A percentile compares a stretch with the other conserved stretches of the same genome.
Evolutionary conservation across 2,888 invertebrate species (phyloP).

Genomic region (Fabriciana adippe): DNA sequence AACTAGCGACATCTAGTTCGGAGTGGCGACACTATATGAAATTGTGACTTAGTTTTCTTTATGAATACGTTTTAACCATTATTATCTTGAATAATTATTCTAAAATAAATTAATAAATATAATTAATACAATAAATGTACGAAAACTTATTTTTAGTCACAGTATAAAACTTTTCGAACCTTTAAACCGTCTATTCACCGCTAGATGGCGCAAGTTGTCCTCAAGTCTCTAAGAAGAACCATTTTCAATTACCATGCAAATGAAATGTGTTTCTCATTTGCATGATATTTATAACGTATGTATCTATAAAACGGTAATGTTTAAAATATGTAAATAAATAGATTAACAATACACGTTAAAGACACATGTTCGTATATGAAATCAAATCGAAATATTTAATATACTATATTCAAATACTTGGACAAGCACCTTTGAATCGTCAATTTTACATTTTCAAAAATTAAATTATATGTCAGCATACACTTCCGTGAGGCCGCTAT

Average conservation of each 20-base stretch:
- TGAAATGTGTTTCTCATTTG: not conserved
- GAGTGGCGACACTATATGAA: constrained; percentile 29
- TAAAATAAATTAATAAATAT: not conserved
- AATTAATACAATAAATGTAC: not conserved
- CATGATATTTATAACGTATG: not conserved
- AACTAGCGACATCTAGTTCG: constrained; percentile 44
- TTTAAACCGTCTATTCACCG: constrained; percentile 43
- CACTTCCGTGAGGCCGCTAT: too few relatives aligned
- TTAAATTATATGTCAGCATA: too few relatives aligned
- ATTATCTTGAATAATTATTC: too few relatives aligned
- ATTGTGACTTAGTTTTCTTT: not conserved
- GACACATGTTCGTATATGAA: not conserved
- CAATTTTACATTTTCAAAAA: too few relatives aligned
- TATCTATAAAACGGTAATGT: not conserved
- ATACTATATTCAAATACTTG: too few relatives aligned
- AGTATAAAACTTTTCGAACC: not conserved
- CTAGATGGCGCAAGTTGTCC: constrained; percentile 48
- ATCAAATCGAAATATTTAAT: too few relatives aligned
- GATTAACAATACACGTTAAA: not conserved
- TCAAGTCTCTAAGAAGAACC: not conserved
- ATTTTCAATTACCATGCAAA: not conserved
- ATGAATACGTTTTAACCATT: too few relatives aligned
- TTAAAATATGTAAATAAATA: not conserved
- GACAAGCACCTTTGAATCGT: too few relatives aligned
- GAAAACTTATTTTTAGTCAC: not conserved